A percentile compares a stretch with the other conserved stretches of the same genome.
Conservation (phyloP, 2,888 invertebrate genomes). For the Trissolcus japonicus region DNA sequence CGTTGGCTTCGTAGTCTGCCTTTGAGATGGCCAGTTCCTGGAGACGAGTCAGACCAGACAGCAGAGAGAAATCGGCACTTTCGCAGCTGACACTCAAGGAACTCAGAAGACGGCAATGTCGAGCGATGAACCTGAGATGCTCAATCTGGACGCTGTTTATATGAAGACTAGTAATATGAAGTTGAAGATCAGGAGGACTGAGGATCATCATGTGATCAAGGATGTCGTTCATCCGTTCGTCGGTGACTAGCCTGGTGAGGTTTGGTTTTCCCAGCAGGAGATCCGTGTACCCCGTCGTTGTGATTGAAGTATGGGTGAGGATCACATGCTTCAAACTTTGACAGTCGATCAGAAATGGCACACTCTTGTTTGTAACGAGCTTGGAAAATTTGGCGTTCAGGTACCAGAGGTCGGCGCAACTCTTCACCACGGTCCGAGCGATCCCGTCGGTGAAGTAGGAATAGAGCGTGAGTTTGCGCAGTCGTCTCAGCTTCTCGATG, state of each 20-base stretch:
- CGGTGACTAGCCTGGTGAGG: slow-evolving; percentile 6
- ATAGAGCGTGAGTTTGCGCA: slow-evolving; percentile 27
- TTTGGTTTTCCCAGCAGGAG: slow-evolving; percentile 11
- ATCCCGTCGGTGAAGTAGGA: slow-evolving; percentile 28
- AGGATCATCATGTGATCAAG: neutral
- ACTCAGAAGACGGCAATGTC: slow-evolving; percentile 12
- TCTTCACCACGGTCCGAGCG: neutral
- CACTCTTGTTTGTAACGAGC: slow-evolving; percentile 11
- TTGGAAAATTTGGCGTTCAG: slow-evolving; percentile 32
- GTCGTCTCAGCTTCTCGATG: neutral
- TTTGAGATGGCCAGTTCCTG: slow-evolving; percentile 8
- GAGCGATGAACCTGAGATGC: slow-evolving; percentile 10
- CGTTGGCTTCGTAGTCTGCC: slow-evolving; percentile 4
- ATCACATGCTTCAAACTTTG: slow-evolving; percentile 8
- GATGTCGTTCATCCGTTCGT: slow-evolving; percentile 17
- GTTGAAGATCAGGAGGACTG: neutral
- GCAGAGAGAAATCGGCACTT: neutral
- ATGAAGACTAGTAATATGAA: slow-evolving; percentile 5
- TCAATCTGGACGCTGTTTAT: neutral
- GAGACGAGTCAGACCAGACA: slow-evolving; percentile 5
- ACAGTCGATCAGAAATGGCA: slow-evolving; percentile 6
- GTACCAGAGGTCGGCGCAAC: slow-evolving; percentile 21
- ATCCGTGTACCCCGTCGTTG: slow-evolving; percentile 12
- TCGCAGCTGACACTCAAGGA: slow-evolving; percentile 10
- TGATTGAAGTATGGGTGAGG: slow-evolving; percentile 15